Conservation (phyloP, 2,113 vertebrate genomes). For the Grallaria varia region DNA sequence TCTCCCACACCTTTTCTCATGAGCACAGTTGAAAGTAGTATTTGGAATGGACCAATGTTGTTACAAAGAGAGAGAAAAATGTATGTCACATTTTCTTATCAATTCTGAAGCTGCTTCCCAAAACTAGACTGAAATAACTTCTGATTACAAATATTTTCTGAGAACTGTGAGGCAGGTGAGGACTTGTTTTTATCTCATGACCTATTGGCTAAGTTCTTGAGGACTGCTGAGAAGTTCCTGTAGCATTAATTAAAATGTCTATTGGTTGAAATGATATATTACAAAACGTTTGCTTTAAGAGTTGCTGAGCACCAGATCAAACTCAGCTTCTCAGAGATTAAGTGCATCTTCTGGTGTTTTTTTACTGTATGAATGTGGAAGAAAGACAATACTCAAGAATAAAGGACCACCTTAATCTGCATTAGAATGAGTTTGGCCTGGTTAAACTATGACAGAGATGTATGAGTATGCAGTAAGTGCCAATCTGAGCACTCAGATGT, state of each 20-base stretch:
- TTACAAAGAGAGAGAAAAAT: not conserved
- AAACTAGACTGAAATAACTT: not conserved
- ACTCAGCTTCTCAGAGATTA: not conserved
- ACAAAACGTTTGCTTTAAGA: not conserved
- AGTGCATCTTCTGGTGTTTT: not conserved
- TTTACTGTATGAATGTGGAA: not conserved
- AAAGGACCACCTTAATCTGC: not conserved
- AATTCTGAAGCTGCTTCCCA: not conserved
- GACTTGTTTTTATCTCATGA: not conserved
- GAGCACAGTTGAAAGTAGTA: not conserved
- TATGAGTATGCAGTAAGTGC: not conserved
- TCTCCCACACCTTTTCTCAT: not conserved
- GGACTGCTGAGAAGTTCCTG: not conserved
- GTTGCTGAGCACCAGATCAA: not conserved
- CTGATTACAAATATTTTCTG: not conserved
- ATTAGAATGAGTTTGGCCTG: not conserved
- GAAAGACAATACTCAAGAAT: not conserved
- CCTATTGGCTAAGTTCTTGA: not conserved
- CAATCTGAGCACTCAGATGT: slow-evolving; percentile 14
- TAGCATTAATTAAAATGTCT: not conserved
- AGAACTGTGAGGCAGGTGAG: not conserved
- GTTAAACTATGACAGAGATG: not conserved
- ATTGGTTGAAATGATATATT: not conserved
- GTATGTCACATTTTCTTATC: not conserved
- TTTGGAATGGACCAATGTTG: not conserved